Evolutionary conservation across 30 jellyfish, hydroid and myxozoan genomes (phyloP).

Genomic region (Aurelia sp.): DNA sequence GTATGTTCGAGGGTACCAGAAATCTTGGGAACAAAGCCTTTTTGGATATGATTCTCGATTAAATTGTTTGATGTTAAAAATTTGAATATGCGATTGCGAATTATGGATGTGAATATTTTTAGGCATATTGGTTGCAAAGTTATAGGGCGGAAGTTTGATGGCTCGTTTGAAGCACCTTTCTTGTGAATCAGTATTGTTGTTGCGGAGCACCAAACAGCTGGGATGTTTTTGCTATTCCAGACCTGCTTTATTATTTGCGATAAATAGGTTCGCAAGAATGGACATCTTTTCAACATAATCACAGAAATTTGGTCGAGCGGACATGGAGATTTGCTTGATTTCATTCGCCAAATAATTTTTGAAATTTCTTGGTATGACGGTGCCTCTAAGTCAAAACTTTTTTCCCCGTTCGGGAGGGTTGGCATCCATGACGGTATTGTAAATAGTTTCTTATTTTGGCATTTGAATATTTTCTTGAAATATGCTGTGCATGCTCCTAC

Average conservation of each 20-base stretch:
- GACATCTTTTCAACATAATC: slow-evolving; percentile 55
- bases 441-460: slow-evolving; percentile 4
- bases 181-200: no score
- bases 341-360: slow-evolving; percentile 3
- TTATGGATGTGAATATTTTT: no score
- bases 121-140: no score
- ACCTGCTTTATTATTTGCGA: not conserved
- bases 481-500: slow-evolving; percentile 18
- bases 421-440: slow-evolving; percentile 30
- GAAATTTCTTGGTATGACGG: slow-evolving; percentile 47
- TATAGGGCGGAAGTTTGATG: no score
- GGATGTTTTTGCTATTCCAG: no score
- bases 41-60: no score
- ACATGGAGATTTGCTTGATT: slow-evolving; percentile 52
- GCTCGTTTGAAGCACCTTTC: no score
- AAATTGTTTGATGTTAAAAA: no score
- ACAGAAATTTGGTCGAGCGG: slow-evolving; percentile 53
- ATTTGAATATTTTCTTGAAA: slow-evolving; percentile 20
- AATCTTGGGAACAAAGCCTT: no score
- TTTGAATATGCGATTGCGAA: no score
- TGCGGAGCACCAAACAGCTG: no score
- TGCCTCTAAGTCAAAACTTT: slow-evolving; percentile 12
- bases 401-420: not conserved
- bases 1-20: no score
- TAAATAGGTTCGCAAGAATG: slow-evolving; percentile 39